Conservation (phyloP, 2,797 vertebrate genomes). For the Lagodon rhomboides region DNA sequence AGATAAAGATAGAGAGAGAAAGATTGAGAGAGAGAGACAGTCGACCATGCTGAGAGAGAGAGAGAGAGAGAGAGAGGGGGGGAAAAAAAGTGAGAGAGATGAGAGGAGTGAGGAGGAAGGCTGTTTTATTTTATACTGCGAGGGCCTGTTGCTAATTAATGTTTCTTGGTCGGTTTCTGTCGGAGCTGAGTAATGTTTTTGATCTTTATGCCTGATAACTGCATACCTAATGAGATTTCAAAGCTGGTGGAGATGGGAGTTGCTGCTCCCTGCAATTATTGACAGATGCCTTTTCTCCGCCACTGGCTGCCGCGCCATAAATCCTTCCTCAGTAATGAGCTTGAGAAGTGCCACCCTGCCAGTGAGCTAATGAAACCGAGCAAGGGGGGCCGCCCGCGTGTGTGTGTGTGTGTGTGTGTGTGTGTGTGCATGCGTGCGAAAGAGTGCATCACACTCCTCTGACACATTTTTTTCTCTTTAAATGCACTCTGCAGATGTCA, state of each 20-base stretch:
- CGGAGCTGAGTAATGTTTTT: constrained; percentile 99
- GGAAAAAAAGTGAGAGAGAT: constrained; percentile 54
- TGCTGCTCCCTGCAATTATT: constrained; percentile 99
- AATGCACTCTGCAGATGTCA: constrained; percentile 99
- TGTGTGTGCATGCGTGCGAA: constrained; percentile 65
- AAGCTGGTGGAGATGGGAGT: constrained; percentile 97
- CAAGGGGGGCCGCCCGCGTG: constrained; percentile 71
- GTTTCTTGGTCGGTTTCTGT: constrained; percentile 99
- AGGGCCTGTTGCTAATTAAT: constrained; percentile 99
- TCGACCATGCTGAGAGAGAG: constrained; percentile 39
- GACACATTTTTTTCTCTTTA: constrained; percentile 98
- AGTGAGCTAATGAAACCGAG: constrained; percentile 99
- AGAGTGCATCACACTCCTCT: constrained; percentile 91
- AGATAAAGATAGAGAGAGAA: background rate
- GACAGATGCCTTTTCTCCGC: constrained; percentile 99
- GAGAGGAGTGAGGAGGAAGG: constrained; percentile 88
- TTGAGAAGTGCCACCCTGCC: constrained; percentile 99
- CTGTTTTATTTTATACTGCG: constrained; percentile 93
- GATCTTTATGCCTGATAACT: constrained; percentile 99
- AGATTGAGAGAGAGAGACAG: constrained; percentile 56
- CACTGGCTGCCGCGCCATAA: constrained; percentile 99
- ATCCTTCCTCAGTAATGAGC: constrained; percentile 99
- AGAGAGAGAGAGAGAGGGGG: constrained; percentile 32
- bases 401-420: constrained; percentile 49
- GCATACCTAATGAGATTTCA: constrained; percentile 99